Evolutionary conservation across 2,113 vertebrate species (phyloP).

Genomic region (Progne subis): DNA sequence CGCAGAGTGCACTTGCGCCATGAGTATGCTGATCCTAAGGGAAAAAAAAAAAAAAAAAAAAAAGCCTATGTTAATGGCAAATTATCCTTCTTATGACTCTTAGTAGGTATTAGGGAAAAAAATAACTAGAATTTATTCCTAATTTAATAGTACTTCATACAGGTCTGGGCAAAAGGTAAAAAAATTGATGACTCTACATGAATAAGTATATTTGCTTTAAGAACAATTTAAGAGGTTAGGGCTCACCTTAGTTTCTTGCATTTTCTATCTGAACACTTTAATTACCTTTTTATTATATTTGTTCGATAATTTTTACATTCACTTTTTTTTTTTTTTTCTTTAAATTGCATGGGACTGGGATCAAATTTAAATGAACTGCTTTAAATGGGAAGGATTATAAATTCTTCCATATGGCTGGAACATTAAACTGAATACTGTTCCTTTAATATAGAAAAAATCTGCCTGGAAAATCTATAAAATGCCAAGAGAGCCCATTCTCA

Average conservation of each 20-base stretch:
- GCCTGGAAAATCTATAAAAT: not conserved
- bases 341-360: not conserved
- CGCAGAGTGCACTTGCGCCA: not conserved
- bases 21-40: not conserved
- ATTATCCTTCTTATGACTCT: not conserved
- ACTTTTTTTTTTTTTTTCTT: constrained; percentile 24
- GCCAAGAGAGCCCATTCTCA: not conserved
- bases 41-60: not conserved
- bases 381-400: constrained; percentile 9
- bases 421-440: not conserved
- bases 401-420: not conserved
- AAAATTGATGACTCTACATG: not conserved
- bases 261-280: constrained; percentile 26
- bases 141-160: not conserved
- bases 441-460: not conserved
- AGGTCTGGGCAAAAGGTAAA: not conserved
- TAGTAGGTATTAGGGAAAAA: not conserved
- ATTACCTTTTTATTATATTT: constrained; percentile 40
- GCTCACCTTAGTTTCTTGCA: not conserved
- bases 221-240: not conserved
- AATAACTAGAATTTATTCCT: not conserved
- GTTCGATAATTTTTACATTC: constrained; percentile 28
- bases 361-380: constrained; percentile 20
- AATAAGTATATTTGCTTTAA: not conserved
- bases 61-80: not conserved